Evolutionary conservation across 1,140 invertebrate genomes (phyloP).

Genomic region (Eupeodes corollae): DNA sequence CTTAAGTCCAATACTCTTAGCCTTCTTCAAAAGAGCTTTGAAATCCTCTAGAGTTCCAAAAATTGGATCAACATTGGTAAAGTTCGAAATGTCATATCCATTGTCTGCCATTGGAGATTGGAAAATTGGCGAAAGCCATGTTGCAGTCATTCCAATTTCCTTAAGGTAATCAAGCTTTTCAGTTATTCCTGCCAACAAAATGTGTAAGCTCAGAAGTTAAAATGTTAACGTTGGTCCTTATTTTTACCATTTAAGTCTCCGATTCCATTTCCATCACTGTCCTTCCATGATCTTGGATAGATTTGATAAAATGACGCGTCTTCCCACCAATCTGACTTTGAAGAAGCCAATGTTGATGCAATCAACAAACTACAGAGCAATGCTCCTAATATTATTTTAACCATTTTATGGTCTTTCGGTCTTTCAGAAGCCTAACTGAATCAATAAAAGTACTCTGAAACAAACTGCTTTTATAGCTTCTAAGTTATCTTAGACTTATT

Average conservation of each 20-base stretch:
- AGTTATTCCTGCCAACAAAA: conserved; percentile 33
- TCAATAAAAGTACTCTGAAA: too few species aligned
- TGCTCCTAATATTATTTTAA: too few species aligned
- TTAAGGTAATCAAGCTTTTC: conserved; percentile 47
- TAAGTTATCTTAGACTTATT: too few species aligned
- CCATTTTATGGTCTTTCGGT: too few species aligned
- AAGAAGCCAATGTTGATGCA: background rate
- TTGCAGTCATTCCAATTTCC: conserved; percentile 46
- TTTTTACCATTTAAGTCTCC: conserved; percentile 52
- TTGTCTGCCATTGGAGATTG: conserved; percentile 42
- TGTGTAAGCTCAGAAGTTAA: background rate
- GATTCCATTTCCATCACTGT: conserved; percentile 57
- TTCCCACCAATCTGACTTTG: conserved; percentile 53
- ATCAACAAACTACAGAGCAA: too few species aligned
- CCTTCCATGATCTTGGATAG: conserved; percentile 62
- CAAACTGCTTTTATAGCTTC: too few species aligned
- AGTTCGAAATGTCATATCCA: conserved; percentile 52
- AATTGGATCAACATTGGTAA: conserved; percentile 44
- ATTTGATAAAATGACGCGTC: conserved; percentile 58
- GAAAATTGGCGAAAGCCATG: conserved; percentile 48
- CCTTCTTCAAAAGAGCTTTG: conserved; percentile 44
- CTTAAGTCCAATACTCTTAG: conserved; percentile 44
- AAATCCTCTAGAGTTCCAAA: conserved; percentile 61
- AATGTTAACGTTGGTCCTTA: conserved; percentile 31
- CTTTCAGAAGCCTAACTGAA: too few species aligned